Conservation (phyloP, 2,113 vertebrate species). For the Phylloscopus trochilus region DNA sequence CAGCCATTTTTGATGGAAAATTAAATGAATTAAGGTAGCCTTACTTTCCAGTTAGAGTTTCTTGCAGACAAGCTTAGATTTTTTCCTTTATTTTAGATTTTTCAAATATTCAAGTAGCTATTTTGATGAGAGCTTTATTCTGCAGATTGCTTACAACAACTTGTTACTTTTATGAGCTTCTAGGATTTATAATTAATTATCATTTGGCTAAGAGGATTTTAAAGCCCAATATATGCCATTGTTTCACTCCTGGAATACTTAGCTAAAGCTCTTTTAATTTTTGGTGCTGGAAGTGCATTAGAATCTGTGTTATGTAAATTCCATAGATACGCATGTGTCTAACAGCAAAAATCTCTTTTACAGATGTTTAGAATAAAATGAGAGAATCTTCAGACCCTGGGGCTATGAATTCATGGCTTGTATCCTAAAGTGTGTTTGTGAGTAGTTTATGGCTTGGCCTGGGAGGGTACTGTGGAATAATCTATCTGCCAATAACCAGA, state of each 20-base stretch:
- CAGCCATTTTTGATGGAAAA: background rate
- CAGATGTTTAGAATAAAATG: background rate
- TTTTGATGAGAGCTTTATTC: background rate
- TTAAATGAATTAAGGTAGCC: background rate
- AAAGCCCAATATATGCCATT: background rate
- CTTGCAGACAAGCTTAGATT: background rate
- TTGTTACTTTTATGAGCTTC: background rate
- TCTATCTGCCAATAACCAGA: conserved; percentile 35
- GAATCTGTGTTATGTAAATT: background rate
- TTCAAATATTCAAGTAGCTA: background rate
- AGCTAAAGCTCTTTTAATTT: background rate
- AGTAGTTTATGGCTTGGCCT: background rate
- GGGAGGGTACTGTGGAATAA: conserved; percentile 10
- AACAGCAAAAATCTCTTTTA: background rate
- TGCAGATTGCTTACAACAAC: background rate
- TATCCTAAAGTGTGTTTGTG: background rate
- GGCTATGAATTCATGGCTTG: background rate
- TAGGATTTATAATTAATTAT: background rate
- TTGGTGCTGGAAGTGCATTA: background rate
- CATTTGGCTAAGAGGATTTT: background rate
- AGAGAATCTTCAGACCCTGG: background rate
- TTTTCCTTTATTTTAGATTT: background rate
- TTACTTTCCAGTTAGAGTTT: background rate
- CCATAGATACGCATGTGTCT: background rate
- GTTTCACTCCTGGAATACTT: background rate